A percentile compares a stretch with the other conserved stretches of the same genome.
Conservation (phyloP, 2,797 vertebrate genomes). For the Gymnothorax reevesii region DNA sequence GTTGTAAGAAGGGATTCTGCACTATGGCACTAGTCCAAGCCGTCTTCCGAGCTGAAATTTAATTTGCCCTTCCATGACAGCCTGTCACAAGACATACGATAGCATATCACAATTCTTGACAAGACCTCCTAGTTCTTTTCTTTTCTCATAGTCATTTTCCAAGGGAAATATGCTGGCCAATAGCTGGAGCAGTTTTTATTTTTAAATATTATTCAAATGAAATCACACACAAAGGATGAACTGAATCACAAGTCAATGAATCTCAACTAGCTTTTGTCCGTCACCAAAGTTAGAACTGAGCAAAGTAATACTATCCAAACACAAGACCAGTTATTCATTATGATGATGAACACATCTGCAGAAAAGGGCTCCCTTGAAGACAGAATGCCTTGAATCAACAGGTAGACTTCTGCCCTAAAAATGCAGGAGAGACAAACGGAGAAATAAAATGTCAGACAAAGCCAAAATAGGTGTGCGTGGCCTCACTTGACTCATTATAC, state of each 20-base stretch:
- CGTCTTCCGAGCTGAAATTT: conserved; percentile 12
- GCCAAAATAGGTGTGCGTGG: conserved; percentile 49
- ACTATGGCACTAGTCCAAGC: not conserved
- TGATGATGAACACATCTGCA: conserved; percentile 40
- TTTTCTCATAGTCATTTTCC: conserved; percentile 4
- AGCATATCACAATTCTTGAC: conserved; percentile 22
- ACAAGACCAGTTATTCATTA: conserved; percentile 21
- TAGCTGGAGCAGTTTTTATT: not conserved
- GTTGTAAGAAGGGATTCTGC: not conserved
- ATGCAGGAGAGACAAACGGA: not conserved
- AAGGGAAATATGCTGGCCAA: conserved; percentile 5
- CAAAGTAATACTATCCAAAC: not conserved
- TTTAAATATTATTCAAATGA: not conserved
- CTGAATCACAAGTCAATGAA: not conserved
- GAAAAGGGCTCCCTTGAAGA: conserved; percentile 42
- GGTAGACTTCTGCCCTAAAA: conserved; percentile 4
- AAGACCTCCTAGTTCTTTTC: conserved; percentile 13
- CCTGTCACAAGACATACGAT: conserved; percentile 30
- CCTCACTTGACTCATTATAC: not conserved
- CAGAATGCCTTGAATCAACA: conserved; percentile 59
- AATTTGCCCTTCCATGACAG: conserved; percentile 20
- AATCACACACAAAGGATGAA: not conserved
- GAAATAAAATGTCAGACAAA: not conserved
- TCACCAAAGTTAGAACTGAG: conserved; percentile 9
- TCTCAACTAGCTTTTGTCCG: not conserved